Base-by-base conservation (phyloP, 2,888 invertebrate genomes). In the Gastracanthus pulcherrimus region DNA sequence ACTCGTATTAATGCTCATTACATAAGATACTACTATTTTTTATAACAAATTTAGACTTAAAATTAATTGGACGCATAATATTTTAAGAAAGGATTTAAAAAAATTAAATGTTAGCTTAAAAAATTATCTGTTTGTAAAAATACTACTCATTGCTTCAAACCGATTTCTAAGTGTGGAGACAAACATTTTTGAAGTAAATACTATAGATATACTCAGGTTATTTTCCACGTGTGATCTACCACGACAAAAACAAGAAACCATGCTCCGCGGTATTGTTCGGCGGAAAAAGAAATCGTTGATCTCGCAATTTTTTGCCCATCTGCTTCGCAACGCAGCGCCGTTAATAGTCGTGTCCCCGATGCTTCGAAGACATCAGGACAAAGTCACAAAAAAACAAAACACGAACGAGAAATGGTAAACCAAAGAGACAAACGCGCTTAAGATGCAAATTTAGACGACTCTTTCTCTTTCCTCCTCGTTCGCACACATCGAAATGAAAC, bases 381-480 rank as follows among this genome's bases (percentile, higher is more conserved):
- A 34, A 31, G 60, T 31, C 29, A 5, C 3, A 60, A 60, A 60
- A 60, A 60, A 13, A 6, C 7, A 60, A 16, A 26, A 60, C n/a
- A 60, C 29, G 13, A 26, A n/a, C 16, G 62, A 70, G n/a, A n/a
- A n/a, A n/a, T n/a, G n/a, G n/a, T n/a, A 78, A 70, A 19, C 38
- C 13, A 36, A 60, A 55, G 62, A 58, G 48, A 31, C 60, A 38
- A 62, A 31, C 60, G 13, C 69, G 29, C 38, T 67, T 71, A 66
- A 55, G 16, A 79, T 72, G 72, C 66, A 62, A 77, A 77, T 70
- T 45, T 3, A 31, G 13, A 60, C 31, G 5, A 34, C 60, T 29
- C 29, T 51, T 23, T 51, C 31, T 38, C 31, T 31, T 55, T 38
- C 31, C 29, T 26, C n/a, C 45, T n/a, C n/a, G 23, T 26, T 69